phyloP scores from a whole-genome alignment of 2,888 invertebrate genomes.

The Selenia dentaria region DNA sequence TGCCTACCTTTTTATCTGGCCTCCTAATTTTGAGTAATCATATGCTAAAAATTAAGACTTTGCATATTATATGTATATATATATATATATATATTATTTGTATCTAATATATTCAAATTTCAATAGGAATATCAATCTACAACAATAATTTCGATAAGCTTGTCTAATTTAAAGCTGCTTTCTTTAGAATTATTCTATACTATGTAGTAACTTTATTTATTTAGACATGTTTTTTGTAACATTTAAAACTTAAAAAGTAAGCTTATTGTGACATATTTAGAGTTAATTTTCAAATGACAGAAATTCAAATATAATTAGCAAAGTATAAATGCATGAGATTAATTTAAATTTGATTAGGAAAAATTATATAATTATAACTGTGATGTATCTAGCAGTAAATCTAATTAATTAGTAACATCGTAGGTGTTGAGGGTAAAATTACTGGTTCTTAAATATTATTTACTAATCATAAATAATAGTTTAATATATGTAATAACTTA shows the following conservation, averaged over 20 bases:
- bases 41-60: too few species aligned
- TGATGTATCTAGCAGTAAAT: slow-evolving; percentile 17
- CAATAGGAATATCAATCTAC: slow-evolving; percentile 15
- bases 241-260: slow-evolving; percentile 9
- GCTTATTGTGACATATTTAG: slow-evolving; percentile 2
- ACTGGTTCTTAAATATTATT: slow-evolving; percentile 10
- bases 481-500: slow-evolving; percentile 8
- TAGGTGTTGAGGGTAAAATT: too few species aligned
- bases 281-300: slow-evolving; percentile 4
- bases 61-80: too few species aligned
- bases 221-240: slow-evolving; percentile 28
- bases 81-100: background rate
- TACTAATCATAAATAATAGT: slow-evolving; percentile 7
- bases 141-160: slow-evolving; percentile 37
- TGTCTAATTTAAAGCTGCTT: slow-evolving; percentile 50
- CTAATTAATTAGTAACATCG: too few species aligned
- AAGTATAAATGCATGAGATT: slow-evolving; percentile 9
- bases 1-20: too few species aligned
- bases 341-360: background rate
- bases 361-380: slow-evolving; percentile 13
- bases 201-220: slow-evolving; percentile 41
- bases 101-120: background rate
- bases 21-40: too few species aligned
- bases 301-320: slow-evolving; percentile 5
- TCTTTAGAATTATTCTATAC: slow-evolving; percentile 42